Conservation (phyloP, 2,888 invertebrate species). For the Diplazon laetatorius region DNA sequence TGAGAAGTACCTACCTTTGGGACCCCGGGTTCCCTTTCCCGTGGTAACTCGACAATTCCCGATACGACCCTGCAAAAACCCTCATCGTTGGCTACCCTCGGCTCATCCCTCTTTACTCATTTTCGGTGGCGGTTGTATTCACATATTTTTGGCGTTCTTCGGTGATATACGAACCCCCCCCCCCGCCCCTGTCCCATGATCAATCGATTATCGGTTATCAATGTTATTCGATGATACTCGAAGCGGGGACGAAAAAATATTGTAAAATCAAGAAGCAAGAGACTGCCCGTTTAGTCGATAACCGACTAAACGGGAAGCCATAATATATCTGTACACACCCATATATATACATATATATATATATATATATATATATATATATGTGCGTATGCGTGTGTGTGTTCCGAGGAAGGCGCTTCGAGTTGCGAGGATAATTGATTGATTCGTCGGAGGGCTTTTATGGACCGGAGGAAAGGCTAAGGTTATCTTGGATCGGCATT, state of each 20-base stretch:
- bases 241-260: not conserved
- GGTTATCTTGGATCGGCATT: conserved; percentile 29
- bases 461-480: conserved; percentile 20
- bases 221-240: not conserved
- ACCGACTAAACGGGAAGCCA: too few species aligned
- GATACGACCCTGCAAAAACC: conserved; percentile 27
- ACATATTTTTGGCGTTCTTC: not conserved
- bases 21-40: conserved; percentile 30
- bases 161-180: not conserved
- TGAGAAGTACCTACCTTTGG: conserved; percentile 1
- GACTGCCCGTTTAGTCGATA: too few species aligned
- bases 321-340: too few species aligned
- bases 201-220: conserved; percentile 1
- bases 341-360: too few species aligned
- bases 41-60: conserved; percentile 58
- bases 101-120: conserved; percentile 1
- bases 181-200: not conserved
- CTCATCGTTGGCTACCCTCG: conserved; percentile 19
- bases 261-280: not conserved
- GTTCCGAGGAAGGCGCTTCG: not conserved
- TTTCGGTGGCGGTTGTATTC: not conserved
- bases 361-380: not conserved
- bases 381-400: too few species aligned
- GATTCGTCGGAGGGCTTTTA: conserved; percentile 25
- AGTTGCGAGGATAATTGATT: conserved; percentile 21